A percentile compares a stretch with the other conserved stretches of the same genome.
Conservation (phyloP, 2,113 vertebrate species). For the Lathamus discolor region DNA sequence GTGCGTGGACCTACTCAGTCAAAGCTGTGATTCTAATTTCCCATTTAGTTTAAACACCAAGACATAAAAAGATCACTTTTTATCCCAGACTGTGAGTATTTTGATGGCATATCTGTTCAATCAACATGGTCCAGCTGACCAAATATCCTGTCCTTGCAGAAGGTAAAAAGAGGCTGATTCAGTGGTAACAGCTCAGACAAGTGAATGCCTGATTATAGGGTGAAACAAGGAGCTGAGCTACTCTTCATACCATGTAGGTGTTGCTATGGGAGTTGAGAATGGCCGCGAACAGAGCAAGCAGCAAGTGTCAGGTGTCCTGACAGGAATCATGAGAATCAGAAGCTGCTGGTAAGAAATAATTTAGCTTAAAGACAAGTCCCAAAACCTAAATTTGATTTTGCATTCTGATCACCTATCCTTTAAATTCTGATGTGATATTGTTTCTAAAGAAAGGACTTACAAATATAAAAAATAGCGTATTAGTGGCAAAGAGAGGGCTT, state of each 20-base stretch:
- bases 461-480: not conserved
- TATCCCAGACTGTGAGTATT: not conserved
- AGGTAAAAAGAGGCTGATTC: not conserved
- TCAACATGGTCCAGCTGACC: not conserved
- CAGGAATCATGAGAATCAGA: not conserved
- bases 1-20: not conserved
- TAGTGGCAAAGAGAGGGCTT: not conserved
- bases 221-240: not conserved
- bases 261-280: not conserved
- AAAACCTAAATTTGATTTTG: not conserved
- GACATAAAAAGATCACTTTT: not conserved
- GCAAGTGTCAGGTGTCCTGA: fast-evolving
- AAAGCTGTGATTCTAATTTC: not conserved
- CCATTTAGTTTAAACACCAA: not conserved
- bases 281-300: not conserved
- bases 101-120: not conserved
- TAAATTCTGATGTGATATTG: not conserved
- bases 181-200: not conserved
- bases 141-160: not conserved
- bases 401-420: not conserved
- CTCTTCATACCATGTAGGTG: too few relatives aligned
- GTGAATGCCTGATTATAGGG: not conserved
- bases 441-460: not conserved
- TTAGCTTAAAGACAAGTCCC: not conserved
- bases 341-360: not conserved